These are phyloP conservation scores for Tauraco hartlaubi DNA, from an alignment of 2,797 vertebrate species.

Conservation along the genomic window DNA sequence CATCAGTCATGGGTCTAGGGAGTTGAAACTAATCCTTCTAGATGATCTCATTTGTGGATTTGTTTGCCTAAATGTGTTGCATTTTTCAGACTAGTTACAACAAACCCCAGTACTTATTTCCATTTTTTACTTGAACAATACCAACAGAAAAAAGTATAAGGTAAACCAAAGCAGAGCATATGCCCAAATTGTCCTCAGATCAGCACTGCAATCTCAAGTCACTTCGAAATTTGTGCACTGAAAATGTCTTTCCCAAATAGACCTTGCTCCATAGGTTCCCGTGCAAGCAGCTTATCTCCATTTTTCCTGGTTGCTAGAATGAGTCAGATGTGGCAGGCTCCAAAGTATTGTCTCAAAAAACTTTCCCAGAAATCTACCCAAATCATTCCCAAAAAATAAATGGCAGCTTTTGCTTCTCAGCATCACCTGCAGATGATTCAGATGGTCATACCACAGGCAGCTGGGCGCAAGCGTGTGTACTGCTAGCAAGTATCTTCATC, in stretches of 20 bases:
- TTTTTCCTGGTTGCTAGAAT: not conserved
- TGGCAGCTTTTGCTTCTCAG: not conserved
- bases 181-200: not conserved
- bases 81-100: not conserved
- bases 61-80: not conserved
- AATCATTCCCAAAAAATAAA: not conserved
- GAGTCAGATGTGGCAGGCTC: not conserved
- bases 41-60: not conserved
- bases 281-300: accelerated
- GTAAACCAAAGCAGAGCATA: not conserved
- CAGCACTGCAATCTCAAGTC: not conserved
- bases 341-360: not conserved
- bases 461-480: not conserved
- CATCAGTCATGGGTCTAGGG: not conserved
- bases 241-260: not conserved
- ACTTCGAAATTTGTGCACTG: not conserved
- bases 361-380: not conserved
- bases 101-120: not conserved
- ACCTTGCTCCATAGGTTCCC: not conserved
- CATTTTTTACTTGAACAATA: not conserved
- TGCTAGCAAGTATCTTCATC: not conserved
- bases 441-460: not conserved
- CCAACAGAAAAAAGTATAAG: not conserved
- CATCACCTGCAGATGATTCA: not conserved
- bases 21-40: not conserved